phyloP scores from a whole-genome alignment of 1,140 invertebrate genomes.

The Pteromalus puparum region DNA sequence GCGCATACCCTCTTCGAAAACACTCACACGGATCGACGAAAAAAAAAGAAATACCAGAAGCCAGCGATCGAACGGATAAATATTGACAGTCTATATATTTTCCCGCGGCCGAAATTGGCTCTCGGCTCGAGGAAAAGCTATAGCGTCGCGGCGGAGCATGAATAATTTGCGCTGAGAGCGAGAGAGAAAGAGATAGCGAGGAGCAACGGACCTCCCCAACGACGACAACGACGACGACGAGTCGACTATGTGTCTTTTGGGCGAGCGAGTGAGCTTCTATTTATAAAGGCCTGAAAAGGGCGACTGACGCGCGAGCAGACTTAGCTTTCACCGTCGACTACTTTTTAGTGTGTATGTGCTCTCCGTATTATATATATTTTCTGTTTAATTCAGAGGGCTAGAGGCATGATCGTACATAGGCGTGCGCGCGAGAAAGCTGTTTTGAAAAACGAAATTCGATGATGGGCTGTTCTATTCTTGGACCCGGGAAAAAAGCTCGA shows the following conservation, averaged over 20 bases:
- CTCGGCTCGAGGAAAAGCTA: too few relatives aligned
- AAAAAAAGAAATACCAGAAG: neutral
- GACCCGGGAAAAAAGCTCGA: too few relatives aligned
- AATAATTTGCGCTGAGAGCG: neutral
- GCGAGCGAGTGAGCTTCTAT: neutral
- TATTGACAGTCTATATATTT: neutral
- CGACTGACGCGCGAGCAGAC: neutral
- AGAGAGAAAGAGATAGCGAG: too few relatives aligned
- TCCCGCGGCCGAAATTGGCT: too few relatives aligned
- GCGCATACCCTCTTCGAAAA: neutral
- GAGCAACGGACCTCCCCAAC: neutral
- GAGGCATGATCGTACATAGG: too few relatives aligned
- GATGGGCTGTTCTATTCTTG: too few relatives aligned
- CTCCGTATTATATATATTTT: too few relatives aligned
- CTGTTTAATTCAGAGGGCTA: too few relatives aligned
- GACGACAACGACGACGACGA: too few relatives aligned
- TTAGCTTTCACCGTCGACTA: neutral
- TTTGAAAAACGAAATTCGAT: too few relatives aligned
- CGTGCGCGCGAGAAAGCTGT: too few relatives aligned
- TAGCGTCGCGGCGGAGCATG: neutral
- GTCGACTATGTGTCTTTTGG: neutral
- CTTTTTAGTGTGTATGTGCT: neutral
- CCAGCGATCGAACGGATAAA: neutral
- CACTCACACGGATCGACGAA: too few relatives aligned
- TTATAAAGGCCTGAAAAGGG: conserved; percentile 9